These are phyloP conservation scores for Amphiura filiformis DNA, from an alignment of 35 echinoderm and acorn worm genomes.

Conservation along the genomic window DNA sequence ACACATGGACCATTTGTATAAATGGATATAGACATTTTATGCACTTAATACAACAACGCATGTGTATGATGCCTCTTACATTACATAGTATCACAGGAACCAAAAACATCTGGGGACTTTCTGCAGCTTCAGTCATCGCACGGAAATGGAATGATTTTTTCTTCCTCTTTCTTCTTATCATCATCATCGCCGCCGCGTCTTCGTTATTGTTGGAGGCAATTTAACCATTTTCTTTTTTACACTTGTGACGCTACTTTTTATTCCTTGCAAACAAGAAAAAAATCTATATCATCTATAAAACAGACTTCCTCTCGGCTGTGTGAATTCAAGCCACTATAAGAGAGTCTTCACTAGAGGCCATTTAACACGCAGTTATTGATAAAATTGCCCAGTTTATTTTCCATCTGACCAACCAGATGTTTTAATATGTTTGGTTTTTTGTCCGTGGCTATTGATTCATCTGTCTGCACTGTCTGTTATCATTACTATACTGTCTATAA, in stretches of 20 bases:
- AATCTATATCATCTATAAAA: constrained; percentile 2
- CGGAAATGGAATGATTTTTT: background rate
- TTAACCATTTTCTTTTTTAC: background rate
- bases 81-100: constrained; percentile 5
- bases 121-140: background rate
- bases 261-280: background rate
- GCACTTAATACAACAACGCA: constrained; percentile 1
- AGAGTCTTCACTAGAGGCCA: background rate
- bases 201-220: background rate
- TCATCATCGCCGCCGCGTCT: background rate
- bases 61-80: background rate
- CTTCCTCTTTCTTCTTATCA: background rate
- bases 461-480: background rate
- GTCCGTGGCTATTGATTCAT: background rate
- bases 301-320: background rate
- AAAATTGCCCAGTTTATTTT: background rate
- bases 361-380: background rate
- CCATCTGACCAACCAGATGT: constrained; percentile 6
- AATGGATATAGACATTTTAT: background rate
- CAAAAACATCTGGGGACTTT: background rate
- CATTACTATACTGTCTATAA: background rate
- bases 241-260: background rate
- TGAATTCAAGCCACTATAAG: background rate
- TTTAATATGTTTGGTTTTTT: constrained; percentile 1
- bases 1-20: background rate